Evolutionary conservation across 1,140 invertebrate genomes (phyloP), one percentile per base, ranked within the genome.

Genomic region (Popillia japonica): DNA sequence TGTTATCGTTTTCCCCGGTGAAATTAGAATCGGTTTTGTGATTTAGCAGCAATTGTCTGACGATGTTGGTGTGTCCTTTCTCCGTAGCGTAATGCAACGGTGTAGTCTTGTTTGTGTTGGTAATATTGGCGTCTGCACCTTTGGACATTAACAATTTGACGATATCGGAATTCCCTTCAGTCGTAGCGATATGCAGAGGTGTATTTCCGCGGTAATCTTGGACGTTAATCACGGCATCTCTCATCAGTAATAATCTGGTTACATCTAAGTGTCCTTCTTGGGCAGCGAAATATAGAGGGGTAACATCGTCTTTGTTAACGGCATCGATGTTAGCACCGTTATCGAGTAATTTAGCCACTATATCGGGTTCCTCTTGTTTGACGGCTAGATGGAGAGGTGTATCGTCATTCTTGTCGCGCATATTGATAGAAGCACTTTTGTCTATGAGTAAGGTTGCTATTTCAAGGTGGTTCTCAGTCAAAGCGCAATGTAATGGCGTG

Each of bases 321-420:
- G 72, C 64, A 76, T 83, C 78, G 10, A 82, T 40, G 23, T 82
- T 27, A 7, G 75, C 73, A 2, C 40, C 40, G 11, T 75, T 17
- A 6, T 79, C 40, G 0, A 79, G 42, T 4, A 80, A 42, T 23
- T 22, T 7, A 6, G 6, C 17, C 11, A n/a, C 48, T 6, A n/a
- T n/a, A 3, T 17, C 48, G 11, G 17, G 11, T 6, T 17, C 27
- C 0, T 87, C 87, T 78, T 87, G 88, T 79, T 87, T 87, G 78
- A 87, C 87, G 40, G 89, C 89, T 20, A 89, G 81, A 78, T 89
- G 87, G 3, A 90, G 84, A 0, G 88, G 86, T 6, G 88, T 90
- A 48, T 76, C 17, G n/a, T 72, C 78, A 34, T 80, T 27, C 11
- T 68, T 77, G 55, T 78, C 77, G 44, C 48, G 55, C 34, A 75